Percentiles rank a stretch among this genome's conserved stretches.
These are phyloP conservation scores for Jordanella pulchra DNA, from an alignment of 2,797 vertebrate species.

Conservation along the genomic window DNA sequence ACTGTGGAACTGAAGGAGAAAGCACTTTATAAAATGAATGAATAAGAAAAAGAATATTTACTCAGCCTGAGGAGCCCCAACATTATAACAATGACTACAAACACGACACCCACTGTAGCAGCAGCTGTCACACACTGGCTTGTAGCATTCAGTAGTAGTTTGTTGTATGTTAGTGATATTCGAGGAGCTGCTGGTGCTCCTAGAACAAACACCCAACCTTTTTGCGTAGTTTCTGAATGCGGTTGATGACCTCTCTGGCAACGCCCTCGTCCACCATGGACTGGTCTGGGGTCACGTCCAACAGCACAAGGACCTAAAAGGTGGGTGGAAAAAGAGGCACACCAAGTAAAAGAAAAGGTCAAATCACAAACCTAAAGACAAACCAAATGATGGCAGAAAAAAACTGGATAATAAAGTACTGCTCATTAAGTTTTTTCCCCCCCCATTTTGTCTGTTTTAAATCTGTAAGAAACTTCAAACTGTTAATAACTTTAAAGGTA, in stretches of 20 bases:
- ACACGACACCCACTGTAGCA: constrained; percentile 14
- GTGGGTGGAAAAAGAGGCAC: constrained; percentile 5
- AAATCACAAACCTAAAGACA: background rate
- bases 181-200: constrained; percentile 31
- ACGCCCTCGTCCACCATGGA: constrained; percentile 97
- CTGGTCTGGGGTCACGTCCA: constrained; percentile 94
- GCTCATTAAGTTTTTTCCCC: background rate
- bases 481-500: background rate
- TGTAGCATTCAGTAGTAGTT: constrained; percentile 52
- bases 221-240: constrained; percentile 98
- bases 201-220: constrained; percentile 82
- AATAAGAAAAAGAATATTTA: constrained; percentile 12
- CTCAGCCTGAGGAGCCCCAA: constrained; percentile 25
- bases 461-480: background rate
- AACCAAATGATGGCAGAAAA: background rate
- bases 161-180: constrained; percentile 55
- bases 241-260: constrained; percentile 96
- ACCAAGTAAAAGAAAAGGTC: background rate
- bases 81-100: constrained; percentile 27
- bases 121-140: constrained; percentile 57
- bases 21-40: background rate
- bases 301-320: constrained; percentile 88
- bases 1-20: background rate
- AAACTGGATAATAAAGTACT: background rate
- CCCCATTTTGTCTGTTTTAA: background rate